Base-by-base conservation (phyloP, 2,113 vertebrate species). In the Clarias gariepinus region DNA sequence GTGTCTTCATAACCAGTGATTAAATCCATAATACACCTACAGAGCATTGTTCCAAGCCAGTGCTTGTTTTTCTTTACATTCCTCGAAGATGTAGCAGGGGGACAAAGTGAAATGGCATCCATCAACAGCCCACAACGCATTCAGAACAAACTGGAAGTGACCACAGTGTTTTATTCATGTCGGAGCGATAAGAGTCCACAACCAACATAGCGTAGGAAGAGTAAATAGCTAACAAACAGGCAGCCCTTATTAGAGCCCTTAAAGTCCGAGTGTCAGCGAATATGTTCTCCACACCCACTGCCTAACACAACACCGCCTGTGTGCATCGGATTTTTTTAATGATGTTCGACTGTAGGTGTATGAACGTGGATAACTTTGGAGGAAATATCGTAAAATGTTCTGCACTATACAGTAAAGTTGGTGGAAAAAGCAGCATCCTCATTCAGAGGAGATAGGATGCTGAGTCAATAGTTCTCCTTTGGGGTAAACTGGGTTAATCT, bases 201-300 rank as follows among this genome's bases (percentile, higher is more conserved):
- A 91, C 88, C 85, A 60, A 77, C 91, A 89, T 88, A 87, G 93
- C 88, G 93, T 94, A 93, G 93, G 93, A 93, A 91, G 91, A 92
- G 90, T 84, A 88, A 90, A 91, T 88, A 89, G 86, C 91, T 88
- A 88, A 92, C 91, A 92, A 94, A 95, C 93, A 95, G 94, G 86
- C 92, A 81, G 88, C 87, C 88, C 91, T 92, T 94, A 93, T 94
- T 90, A 89, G 82, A 86, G 88, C 76, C 87, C 86, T 89, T 90
- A 89, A 88, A 85, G 85, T 88, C 71, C 69, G 89, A 80, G 84
- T 88, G 88, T 90, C 89, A 91, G 93, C 93, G 95, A 94, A 95
- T 95, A 96, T 96, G 95, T 91, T 80, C 90, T 92, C 91, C 93
- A 82, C 93, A 92, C 96, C 95, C 89, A 94, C 93, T 95, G 93